These are phyloP conservation scores for Crypturellus tataupa DNA, from an alignment of 2,797 vertebrate genomes.

Conservation along the genomic window DNA sequence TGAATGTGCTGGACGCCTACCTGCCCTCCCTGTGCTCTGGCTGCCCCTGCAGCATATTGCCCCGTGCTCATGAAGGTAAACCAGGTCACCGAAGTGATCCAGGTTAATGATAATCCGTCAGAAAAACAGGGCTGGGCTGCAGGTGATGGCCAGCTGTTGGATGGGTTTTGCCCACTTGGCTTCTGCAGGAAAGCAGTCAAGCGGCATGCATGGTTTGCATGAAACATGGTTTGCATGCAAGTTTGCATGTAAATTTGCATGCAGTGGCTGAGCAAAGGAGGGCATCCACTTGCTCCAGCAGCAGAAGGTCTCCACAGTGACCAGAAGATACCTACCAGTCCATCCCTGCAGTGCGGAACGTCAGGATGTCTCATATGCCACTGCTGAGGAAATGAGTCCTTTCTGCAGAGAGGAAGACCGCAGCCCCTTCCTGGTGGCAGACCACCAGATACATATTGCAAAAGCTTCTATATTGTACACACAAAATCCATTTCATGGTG, in stretches of 20 bases:
- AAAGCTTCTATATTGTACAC: neutral
- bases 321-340: neutral
- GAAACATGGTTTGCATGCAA: too few relatives aligned
- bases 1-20: neutral
- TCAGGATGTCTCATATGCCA: neutral
- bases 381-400: neutral
- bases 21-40: neutral
- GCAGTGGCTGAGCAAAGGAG: neutral
- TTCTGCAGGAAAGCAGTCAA: neutral
- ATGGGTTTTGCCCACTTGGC: neutral
- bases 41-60: neutral
- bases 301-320: neutral
- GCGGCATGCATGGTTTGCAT: too few relatives aligned
- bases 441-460: constrained; percentile 1
- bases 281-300: neutral
- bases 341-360: neutral
- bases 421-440: constrained; percentile 20
- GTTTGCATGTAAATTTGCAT: neutral
- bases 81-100: neutral
- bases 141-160: neutral
- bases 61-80: neutral
- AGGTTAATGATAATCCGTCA: neutral
- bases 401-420: constrained; percentile 25
- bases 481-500: constrained; percentile 13
- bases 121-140: neutral